A percentile compares a stretch with the other conserved stretches of the same genome.
Conservation (phyloP, 2,888 invertebrate species). For the Drosophila macrospina region DNA sequence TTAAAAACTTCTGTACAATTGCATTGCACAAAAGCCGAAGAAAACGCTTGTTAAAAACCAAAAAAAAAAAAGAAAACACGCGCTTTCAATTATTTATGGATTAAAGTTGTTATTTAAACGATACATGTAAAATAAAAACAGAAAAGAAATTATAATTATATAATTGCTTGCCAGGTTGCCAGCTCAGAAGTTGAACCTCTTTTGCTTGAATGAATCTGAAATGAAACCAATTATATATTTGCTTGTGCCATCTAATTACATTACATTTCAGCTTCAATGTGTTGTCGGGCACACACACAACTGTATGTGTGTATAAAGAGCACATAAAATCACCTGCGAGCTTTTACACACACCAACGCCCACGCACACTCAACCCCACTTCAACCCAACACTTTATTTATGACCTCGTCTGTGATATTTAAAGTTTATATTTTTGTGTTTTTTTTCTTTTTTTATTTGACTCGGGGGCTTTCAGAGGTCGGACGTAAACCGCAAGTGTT, state of each 20-base stretch:
- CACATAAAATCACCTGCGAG: slow-evolving; percentile 64
- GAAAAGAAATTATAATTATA: slow-evolving; percentile 2
- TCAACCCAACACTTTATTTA: slow-evolving; percentile 50
- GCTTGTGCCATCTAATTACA: slow-evolving; percentile 41
- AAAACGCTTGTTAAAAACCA: slow-evolving; percentile 14
- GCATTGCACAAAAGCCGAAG: neutral
- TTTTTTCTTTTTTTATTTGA: slow-evolving; percentile 55
- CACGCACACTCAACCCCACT: neutral
- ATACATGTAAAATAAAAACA: slow-evolving; percentile 1
- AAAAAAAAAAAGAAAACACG: neutral
- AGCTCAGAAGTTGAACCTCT: neutral
- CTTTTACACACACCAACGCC: slow-evolving; percentile 41
- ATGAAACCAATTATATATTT: slow-evolving; percentile 40
- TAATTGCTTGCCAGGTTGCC: neutral
- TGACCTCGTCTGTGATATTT: slow-evolving; percentile 50
- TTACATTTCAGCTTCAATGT: slow-evolving; percentile 27
- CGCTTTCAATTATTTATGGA: slow-evolving; percentile 31
- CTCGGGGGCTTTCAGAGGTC: slow-evolving; percentile 12
- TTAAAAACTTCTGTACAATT: slow-evolving; percentile 11
- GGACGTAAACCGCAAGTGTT: slow-evolving; percentile 36
- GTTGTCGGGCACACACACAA: slow-evolving; percentile 9
- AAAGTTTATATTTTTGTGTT: slow-evolving; percentile 60
- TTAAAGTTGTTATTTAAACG: slow-evolving; percentile 13
- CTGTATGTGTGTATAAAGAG: slow-evolving; percentile 30
- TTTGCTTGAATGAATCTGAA: slow-evolving; percentile 33